These are phyloP conservation scores for Rhynchomys soricoides DNA, from an alignment of 2,113 vertebrate species.

Conservation along the genomic window DNA sequence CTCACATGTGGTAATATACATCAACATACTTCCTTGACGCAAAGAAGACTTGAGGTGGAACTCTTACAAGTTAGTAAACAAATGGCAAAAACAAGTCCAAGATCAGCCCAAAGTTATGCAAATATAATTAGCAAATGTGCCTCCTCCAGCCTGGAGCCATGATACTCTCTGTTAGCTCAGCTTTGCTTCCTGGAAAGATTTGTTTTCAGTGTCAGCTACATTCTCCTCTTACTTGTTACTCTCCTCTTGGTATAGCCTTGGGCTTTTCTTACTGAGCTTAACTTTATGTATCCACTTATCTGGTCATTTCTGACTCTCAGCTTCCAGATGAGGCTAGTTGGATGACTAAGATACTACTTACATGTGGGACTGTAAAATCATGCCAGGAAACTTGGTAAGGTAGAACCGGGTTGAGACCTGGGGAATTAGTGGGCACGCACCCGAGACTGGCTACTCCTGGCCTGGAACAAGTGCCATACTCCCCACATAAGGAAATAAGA, in stretches of 20 bases:
- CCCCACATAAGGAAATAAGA: no score
- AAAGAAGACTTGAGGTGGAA: not conserved
- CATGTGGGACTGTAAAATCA: not conserved
- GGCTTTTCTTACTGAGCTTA: not conserved
- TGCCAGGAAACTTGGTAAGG: no score
- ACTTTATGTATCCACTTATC: not conserved
- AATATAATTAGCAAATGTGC: not conserved
- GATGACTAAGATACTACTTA: not conserved
- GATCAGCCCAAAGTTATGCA: not conserved
- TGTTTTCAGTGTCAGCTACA: not conserved
- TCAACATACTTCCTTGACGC: not conserved
- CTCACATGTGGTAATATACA: not conserved
- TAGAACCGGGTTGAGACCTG: no score
- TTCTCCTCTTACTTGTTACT: not conserved
- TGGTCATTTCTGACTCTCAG: not conserved
- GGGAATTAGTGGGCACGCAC: no score
- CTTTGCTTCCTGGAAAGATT: not conserved
- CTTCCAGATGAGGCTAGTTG: not conserved
- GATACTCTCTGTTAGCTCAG: no score
- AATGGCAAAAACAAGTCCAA: not conserved
- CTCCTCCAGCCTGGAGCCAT: not conserved
- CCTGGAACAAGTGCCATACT: no score
- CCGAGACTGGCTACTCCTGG: no score
- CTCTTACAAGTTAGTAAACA: constrained; percentile 12
- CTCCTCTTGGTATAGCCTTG: not conserved